These are phyloP conservation scores for Clepsis dumicolana DNA, from an alignment of 2,888 invertebrate species.

Conservation along the genomic window DNA sequence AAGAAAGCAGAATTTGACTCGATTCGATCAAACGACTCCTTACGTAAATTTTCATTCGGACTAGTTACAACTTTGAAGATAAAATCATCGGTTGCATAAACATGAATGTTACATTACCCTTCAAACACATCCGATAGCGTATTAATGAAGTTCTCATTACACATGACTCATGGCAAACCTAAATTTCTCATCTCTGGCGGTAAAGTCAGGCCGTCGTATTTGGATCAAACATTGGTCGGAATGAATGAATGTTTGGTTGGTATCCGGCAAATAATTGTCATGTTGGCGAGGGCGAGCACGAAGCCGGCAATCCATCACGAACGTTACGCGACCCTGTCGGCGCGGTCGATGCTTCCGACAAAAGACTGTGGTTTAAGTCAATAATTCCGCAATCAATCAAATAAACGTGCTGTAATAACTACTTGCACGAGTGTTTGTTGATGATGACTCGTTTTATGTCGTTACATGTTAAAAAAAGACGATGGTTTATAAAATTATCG, in stretches of 20 bases:
- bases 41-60: slow-evolving; percentile 9
- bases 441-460: neutral
- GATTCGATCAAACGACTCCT: neutral
- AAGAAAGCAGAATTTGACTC: slow-evolving; percentile 12
- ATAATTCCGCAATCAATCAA: slow-evolving; percentile 35
- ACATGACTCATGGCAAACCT: slow-evolving; percentile 45
- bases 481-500: no score
- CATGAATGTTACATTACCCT: neutral
- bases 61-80: slow-evolving; percentile 10
- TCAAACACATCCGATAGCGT: neutral
- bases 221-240: slow-evolving; percentile 34
- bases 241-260: slow-evolving; percentile 20
- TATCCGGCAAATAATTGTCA: slow-evolving; percentile 44
- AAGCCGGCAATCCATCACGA: slow-evolving; percentile 52
- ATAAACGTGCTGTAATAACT: neutral
- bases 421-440: neutral
- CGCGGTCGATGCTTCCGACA: slow-evolving; percentile 58
- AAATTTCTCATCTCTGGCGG: slow-evolving; percentile 56
- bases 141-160: slow-evolving; percentile 26
- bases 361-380: slow-evolving; percentile 44
- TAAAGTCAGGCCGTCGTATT: slow-evolving; percentile 28
- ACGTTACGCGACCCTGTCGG: slow-evolving; percentile 52
- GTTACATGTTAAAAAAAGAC: neutral
- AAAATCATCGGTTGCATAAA: neutral
- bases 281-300: slow-evolving; percentile 38